Percentiles rank a stretch among this genome's conserved stretches.
Conservation (phyloP, 2,113 vertebrate genomes). For the Andinoacara biseriatus region DNA sequence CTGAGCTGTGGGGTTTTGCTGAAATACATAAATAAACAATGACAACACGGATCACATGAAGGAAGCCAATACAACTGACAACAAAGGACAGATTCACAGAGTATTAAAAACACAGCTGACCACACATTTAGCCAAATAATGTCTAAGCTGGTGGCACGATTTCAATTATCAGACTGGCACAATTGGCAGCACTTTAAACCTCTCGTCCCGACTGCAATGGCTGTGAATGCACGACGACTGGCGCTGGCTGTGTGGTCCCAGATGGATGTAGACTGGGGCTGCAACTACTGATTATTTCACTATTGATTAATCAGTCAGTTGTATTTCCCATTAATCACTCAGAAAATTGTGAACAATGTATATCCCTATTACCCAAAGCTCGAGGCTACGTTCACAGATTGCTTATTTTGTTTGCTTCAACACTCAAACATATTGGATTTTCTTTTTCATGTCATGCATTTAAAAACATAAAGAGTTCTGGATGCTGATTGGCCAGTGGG, state of each 20-base stretch:
- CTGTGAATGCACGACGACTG: slow-evolving; percentile 43
- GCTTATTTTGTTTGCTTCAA: background rate
- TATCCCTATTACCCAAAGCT: background rate
- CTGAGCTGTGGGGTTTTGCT: slow-evolving; percentile 56
- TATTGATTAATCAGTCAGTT: slow-evolving; percentile 32
- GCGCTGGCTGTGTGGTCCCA: slow-evolving; percentile 42
- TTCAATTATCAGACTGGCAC: slow-evolving; percentile 68
- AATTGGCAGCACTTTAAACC: slow-evolving; percentile 66
- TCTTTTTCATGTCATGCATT: background rate
- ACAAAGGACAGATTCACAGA: slow-evolving; percentile 64
- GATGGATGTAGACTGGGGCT: slow-evolving; percentile 49
- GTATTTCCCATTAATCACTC: slow-evolving; percentile 13
- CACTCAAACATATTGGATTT: background rate
- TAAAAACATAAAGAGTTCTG: background rate
- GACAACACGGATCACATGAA: slow-evolving; percentile 46
- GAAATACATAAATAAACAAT: slow-evolving; percentile 58
- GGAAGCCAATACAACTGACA: slow-evolving; percentile 57
- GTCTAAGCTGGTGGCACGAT: slow-evolving; percentile 70
- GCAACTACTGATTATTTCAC: slow-evolving; percentile 27
- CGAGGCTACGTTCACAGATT: background rate
- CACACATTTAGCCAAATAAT: slow-evolving; percentile 63
- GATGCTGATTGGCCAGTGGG: slow-evolving; percentile 11
- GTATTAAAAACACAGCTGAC: slow-evolving; percentile 64
- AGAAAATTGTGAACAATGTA: background rate
- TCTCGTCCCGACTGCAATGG: slow-evolving; percentile 37